These are phyloP conservation scores for Redunca redunca DNA, from an alignment of 2,113 vertebrate species.

Conservation along the genomic window DNA sequence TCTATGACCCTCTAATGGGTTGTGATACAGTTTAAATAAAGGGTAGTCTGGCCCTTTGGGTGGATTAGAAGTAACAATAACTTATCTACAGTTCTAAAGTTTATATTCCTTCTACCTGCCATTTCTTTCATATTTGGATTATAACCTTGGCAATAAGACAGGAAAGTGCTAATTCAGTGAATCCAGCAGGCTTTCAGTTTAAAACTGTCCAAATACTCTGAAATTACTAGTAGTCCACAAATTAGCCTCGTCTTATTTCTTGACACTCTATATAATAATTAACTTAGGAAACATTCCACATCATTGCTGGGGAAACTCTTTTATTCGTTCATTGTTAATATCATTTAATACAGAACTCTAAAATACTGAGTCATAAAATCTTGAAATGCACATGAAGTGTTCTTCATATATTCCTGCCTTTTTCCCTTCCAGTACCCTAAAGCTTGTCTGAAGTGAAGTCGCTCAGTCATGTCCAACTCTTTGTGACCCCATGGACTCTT, in stretches of 20 bases:
- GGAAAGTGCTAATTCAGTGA: not conserved
- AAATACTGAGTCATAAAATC: not conserved
- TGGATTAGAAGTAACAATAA: not conserved
- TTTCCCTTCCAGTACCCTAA: not conserved
- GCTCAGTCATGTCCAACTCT: too few species aligned
- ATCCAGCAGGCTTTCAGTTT: not conserved
- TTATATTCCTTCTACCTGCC: not conserved
- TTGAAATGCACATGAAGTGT: not conserved
- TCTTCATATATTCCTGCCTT: not conserved
- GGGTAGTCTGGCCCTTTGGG: not conserved
- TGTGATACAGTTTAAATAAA: not conserved
- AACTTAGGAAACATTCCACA: not conserved
- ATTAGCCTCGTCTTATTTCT: not conserved
- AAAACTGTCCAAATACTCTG: not conserved
- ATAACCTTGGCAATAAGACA: not conserved
- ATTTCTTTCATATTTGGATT: constrained; percentile 4
- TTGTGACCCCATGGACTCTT: too few species aligned
- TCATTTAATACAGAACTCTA: constrained; percentile 4
- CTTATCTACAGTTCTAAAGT: not conserved
- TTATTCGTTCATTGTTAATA: not conserved
- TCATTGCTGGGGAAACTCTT: not conserved
- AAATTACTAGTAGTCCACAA: not conserved
- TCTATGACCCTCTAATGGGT: not conserved
- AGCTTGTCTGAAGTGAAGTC: not conserved
- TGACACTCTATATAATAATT: not conserved